phyloP scores from a whole-genome alignment of 2,113 vertebrate genomes.

The Cranoglanis bouderius region DNA sequence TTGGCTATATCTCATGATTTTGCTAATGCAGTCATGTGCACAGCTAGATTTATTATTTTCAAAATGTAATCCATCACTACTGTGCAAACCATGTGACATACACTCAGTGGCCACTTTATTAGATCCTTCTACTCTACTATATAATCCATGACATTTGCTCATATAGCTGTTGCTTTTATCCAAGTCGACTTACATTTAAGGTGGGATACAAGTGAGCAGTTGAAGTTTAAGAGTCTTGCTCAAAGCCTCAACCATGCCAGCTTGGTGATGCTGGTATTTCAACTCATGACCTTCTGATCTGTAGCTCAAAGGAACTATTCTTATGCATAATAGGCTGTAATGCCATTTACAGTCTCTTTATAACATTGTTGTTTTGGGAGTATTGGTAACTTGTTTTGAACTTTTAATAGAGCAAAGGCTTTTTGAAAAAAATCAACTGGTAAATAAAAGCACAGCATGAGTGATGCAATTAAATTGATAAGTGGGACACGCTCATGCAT shows the following conservation, averaged over 20 bases:
- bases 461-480: neutral
- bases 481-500: neutral
- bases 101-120: neutral
- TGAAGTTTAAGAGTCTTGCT: neutral
- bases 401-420: neutral
- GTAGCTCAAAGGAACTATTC: neutral
- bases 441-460: neutral
- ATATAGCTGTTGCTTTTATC: neutral
- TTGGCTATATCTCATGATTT: neutral
- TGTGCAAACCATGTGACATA: slow-evolving; percentile 21
- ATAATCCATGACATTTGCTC: neutral
- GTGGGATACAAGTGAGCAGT: neutral
- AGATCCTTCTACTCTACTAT: neutral
- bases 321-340: neutral
- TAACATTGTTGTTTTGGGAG: neutral
- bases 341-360: neutral
- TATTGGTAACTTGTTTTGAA: neutral
- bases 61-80: slow-evolving; percentile 37
- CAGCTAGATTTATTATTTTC: slow-evolving; percentile 23
- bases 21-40: slow-evolving; percentile 50
- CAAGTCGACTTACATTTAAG: neutral
- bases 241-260: neutral
- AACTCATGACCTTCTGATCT: neutral
- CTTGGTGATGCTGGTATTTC: neutral
- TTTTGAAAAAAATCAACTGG: neutral